Evolutionary conservation across 2,797 vertebrate genomes (phyloP).

Genomic region (Phaenicophaeus curvirostris): DNA sequence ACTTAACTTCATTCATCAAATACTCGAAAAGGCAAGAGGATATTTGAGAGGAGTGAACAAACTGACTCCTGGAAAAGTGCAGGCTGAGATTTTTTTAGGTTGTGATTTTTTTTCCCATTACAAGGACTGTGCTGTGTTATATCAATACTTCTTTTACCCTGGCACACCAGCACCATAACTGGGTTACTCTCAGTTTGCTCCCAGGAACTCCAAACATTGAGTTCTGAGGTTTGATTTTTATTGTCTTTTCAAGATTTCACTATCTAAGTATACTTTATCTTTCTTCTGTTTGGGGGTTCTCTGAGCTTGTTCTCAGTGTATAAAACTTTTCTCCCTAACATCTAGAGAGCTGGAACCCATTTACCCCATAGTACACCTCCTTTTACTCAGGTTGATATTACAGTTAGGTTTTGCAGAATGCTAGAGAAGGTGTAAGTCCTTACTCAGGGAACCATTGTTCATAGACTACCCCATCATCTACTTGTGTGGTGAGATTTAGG

Average conservation of each 20-base stretch:
- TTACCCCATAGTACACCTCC: not conserved
- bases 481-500: not conserved
- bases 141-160: not conserved
- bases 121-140: not conserved
- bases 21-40: not conserved
- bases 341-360: accelerated
- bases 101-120: not conserved
- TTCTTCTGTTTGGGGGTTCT: not conserved
- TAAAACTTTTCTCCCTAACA: not conserved
- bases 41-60: not conserved
- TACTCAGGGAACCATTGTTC: not conserved
- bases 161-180: too few species aligned
- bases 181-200: not conserved
- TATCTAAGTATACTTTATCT: not conserved
- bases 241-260: not conserved
- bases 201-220: not conserved
- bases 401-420: not conserved
- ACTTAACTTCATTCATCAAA: not conserved
- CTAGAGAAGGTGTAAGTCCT: not conserved
- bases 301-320: not conserved
- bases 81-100: not conserved
- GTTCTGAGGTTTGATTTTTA: not conserved
- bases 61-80: not conserved
- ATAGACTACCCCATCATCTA: not conserved
- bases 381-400: not conserved